phyloP scores from a whole-genome alignment of 2,797 vertebrate species.

The Notoglanidium macrostoma region DNA sequence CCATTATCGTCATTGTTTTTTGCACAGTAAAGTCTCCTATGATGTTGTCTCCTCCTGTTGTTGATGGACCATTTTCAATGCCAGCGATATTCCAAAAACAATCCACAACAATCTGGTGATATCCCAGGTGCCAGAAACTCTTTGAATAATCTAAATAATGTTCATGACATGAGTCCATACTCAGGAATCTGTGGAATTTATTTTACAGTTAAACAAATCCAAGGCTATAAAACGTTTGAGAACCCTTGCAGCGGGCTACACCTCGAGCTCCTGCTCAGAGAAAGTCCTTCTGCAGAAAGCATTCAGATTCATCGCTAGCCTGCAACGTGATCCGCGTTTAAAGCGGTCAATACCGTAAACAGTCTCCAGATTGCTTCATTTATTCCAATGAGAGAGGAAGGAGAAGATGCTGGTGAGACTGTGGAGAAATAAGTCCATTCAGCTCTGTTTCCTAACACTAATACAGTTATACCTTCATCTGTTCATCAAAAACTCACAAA shows the following conservation, averaged over 20 bases:
- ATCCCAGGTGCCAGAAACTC: no score
- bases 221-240: background rate
- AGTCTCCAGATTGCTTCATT: background rate
- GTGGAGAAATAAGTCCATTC: background rate
- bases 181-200: background rate
- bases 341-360: background rate
- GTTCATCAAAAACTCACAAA: background rate
- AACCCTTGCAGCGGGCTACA: background rate
- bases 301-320: background rate
- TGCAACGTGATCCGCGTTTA: background rate
- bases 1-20: no score
- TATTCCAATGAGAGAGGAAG: background rate
- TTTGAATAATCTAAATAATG: background rate
- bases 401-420: constrained; percentile 2
- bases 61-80: no score
- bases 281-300: background rate
- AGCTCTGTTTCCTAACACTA: background rate
- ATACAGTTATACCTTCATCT: background rate
- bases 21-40: no score
- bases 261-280: background rate
- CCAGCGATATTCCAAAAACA: no score
- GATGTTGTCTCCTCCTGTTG: no score
- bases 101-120: no score
- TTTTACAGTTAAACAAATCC: background rate
- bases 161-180: background rate